Conservation (phyloP, 2,113 vertebrate species). For the Pheucticus melanocephalus region DNA sequence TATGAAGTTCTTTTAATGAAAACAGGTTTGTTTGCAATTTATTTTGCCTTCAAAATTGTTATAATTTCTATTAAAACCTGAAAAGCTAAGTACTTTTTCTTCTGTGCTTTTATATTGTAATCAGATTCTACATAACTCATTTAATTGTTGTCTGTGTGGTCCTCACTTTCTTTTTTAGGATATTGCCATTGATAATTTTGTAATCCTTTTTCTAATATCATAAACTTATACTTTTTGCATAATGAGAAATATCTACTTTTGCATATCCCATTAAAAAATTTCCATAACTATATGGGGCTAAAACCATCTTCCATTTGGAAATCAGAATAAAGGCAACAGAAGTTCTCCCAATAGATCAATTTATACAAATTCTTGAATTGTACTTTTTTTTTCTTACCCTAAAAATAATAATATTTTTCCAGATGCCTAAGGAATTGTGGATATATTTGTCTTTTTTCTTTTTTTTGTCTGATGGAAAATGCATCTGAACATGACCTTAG, state of each 20-base stretch:
- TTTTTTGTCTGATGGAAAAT: background rate
- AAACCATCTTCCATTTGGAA: background rate
- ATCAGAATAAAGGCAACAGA: background rate
- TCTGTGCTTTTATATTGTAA: background rate
- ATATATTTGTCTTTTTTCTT: background rate
- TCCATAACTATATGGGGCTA: background rate
- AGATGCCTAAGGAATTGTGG: background rate
- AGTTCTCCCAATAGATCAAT: background rate
- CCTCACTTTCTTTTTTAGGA: background rate
- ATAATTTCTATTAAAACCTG: background rate
- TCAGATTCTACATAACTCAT: background rate
- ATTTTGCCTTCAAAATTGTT: background rate
- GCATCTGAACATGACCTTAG: background rate
- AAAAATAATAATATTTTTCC: background rate
- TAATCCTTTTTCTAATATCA: background rate
- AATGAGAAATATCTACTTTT: background rate
- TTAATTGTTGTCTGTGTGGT: background rate
- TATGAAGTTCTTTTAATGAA: background rate
- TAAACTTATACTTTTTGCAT: background rate
- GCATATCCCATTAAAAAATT: background rate
- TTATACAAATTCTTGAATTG: background rate
- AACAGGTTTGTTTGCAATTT: background rate
- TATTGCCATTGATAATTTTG: background rate
- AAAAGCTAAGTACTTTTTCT: background rate
- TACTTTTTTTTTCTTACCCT: background rate